phyloP scores from a whole-genome alignment of 2,888 invertebrate species.

The Salpingus planirostris region DNA sequence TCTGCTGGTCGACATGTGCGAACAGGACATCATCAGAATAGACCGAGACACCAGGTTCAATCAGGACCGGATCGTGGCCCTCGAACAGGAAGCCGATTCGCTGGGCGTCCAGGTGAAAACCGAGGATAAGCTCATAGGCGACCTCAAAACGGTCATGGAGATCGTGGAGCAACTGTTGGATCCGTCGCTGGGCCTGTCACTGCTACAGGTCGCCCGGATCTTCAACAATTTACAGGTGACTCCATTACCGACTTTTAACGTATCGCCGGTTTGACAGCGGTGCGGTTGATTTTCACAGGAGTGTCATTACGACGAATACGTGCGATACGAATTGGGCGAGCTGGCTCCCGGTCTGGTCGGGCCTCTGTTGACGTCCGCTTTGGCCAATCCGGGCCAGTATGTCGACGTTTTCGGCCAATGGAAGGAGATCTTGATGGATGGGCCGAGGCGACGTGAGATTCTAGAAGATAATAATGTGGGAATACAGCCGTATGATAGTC shows the following conservation, averaged over 20 bases:
- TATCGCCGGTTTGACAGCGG: too few relatives aligned
- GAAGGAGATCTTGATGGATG: constrained; percentile 55
- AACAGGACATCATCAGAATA: constrained; percentile 88
- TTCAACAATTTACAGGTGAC: constrained; percentile 51
- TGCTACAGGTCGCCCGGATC: constrained; percentile 50
- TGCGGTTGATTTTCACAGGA: too few relatives aligned
- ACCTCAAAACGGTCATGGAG: constrained; percentile 58
- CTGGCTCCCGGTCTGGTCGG: constrained; percentile 78
- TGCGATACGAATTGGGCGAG: constrained; percentile 72
- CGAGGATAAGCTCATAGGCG: constrained; percentile 64
- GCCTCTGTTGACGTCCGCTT: constrained; percentile 67
- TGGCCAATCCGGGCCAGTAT: constrained; percentile 58
- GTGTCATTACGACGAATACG: constrained; percentile 67
- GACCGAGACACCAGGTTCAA: constrained; percentile 69
- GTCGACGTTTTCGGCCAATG: constrained; percentile 59
- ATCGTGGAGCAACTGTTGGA: constrained; percentile 56
- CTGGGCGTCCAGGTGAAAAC: constrained; percentile 58
- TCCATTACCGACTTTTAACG: too few relatives aligned
- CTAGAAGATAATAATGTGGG: constrained; percentile 43
- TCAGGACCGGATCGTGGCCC: constrained; percentile 67
- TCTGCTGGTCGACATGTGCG: constrained; percentile 84
- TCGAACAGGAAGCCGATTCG: constrained; percentile 71
- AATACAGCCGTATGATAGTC: constrained; percentile 65
- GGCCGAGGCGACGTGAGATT: constrained; percentile 34
- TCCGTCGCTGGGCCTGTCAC: constrained; percentile 45